phyloP scores from a whole-genome alignment of 2,888 invertebrate species.

The Pogonocherus hispidulus region DNA sequence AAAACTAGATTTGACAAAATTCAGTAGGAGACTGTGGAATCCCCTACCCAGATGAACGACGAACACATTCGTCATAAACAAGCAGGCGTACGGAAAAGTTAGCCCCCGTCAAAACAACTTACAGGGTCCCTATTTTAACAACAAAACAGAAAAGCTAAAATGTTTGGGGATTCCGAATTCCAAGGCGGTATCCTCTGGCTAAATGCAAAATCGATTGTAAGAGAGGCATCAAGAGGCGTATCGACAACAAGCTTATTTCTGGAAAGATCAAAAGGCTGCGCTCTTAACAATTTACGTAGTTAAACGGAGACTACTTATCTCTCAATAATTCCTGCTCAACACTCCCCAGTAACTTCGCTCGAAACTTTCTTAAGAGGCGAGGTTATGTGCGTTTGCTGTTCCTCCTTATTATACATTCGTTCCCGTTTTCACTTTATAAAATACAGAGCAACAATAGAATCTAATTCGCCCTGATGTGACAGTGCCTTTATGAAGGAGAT shows the following conservation, averaged over 20 bases:
- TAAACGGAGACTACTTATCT: constrained; percentile 25
- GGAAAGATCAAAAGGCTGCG: constrained; percentile 20
- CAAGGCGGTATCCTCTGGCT: background rate
- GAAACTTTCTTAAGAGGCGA: constrained; percentile 18
- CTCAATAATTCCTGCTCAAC: constrained; percentile 18
- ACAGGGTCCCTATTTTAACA: background rate
- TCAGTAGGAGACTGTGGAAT: background rate
- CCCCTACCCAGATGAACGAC: background rate
- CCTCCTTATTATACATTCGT: constrained; percentile 20
- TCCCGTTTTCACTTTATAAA: constrained; percentile 20
- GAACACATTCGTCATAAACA: background rate
- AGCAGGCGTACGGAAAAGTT: background rate
- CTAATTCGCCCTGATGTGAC: constrained; percentile 20
- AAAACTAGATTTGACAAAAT: background rate
- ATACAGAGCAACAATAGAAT: constrained; percentile 27
- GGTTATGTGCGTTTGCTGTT: constrained; percentile 8
- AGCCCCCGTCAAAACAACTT: background rate
- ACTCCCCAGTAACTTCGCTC: constrained; percentile 7
- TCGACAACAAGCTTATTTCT: constrained; percentile 5
- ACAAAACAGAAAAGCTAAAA: background rate
- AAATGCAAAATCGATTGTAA: constrained; percentile 7
- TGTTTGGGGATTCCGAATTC: background rate
- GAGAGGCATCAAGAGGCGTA: constrained; percentile 6
- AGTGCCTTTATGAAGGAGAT: constrained; percentile 8
- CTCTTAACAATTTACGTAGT: constrained; percentile 19